A percentile compares a stretch with the other conserved stretches of the same genome.
Conservation (phyloP, 2,888 invertebrate genomes). For the Tricholauxania praeusta region DNA sequence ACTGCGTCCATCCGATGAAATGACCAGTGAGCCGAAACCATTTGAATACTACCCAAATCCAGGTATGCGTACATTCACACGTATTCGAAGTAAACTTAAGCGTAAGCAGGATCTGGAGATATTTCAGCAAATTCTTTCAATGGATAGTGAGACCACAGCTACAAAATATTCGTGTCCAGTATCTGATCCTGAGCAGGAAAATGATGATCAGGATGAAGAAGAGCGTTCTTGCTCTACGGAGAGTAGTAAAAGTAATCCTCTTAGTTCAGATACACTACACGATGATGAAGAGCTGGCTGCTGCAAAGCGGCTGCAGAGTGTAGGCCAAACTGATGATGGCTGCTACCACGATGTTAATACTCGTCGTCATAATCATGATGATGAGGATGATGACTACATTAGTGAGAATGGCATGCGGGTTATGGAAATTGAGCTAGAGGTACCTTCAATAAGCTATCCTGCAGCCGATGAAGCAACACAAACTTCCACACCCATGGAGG, state of each 20-base stretch:
- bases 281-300: constrained; percentile 55
- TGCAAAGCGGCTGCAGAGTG: constrained; percentile 51
- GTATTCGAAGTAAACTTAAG: constrained; percentile 72
- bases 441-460: constrained; percentile 55
- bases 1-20: constrained; percentile 84
- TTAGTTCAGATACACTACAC: constrained; percentile 57
- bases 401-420: constrained; percentile 45
- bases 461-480: constrained; percentile 59
- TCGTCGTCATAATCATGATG: constrained; percentile 48
- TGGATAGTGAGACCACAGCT: constrained; percentile 67
- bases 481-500: constrained; percentile 61
- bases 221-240: constrained; percentile 52
- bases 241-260: constrained; percentile 52
- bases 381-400: constrained; percentile 44
- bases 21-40: constrained; percentile 82
- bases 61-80: constrained; percentile 85
- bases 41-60: constrained; percentile 79
- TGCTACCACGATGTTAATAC: constrained; percentile 34
- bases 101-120: constrained; percentile 72
- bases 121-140: constrained; percentile 70
- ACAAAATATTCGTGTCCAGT: constrained; percentile 60
- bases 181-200: constrained; percentile 38
- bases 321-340: constrained; percentile 56
- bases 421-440: constrained; percentile 60
- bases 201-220: constrained; percentile 51